Conservation (phyloP, 2,888 invertebrate species). For the Andrena trimmerana region DNA sequence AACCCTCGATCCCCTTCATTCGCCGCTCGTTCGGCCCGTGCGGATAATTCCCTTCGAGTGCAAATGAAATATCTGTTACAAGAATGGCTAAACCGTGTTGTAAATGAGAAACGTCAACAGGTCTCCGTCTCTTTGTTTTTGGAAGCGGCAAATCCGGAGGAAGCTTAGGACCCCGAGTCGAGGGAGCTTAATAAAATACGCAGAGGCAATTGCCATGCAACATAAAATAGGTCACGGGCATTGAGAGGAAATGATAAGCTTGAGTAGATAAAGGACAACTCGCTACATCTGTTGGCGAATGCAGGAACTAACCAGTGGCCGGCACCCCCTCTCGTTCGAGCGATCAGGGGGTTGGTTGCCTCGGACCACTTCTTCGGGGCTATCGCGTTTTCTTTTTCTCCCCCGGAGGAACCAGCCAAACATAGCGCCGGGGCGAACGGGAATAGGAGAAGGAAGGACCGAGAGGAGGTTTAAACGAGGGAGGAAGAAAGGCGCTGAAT, state of each 20-base stretch:
- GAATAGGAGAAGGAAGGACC: slow-evolving; percentile 32
- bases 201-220: not conserved
- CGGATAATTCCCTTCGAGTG: slow-evolving; percentile 49
- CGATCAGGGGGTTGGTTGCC: slow-evolving; percentile 64
- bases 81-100: not conserved
- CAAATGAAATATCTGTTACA: not conserved
- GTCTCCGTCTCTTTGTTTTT: not conserved
- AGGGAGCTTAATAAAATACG: slow-evolving; percentile 23
- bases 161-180: no score
- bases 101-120: slow-evolving; percentile 13
- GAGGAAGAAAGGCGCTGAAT: slow-evolving; percentile 66
- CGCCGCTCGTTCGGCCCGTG: slow-evolving; percentile 15
- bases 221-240: slow-evolving; percentile 29
- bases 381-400: slow-evolving; percentile 63
- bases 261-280: slow-evolving; percentile 58
- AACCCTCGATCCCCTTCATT: slow-evolving; percentile 24
- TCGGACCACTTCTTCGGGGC: slow-evolving; percentile 61
- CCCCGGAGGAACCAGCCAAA: slow-evolving; percentile 69
- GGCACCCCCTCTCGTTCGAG: slow-evolving; percentile 64
- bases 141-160: not conserved
- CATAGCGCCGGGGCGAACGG: slow-evolving; percentile 55
- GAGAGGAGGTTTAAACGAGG: slow-evolving; percentile 36
- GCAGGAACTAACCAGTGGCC: slow-evolving; percentile 72
- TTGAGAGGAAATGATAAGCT: slow-evolving; percentile 44
- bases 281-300: slow-evolving; percentile 75